phyloP scores from a whole-genome alignment of 2,113 vertebrate species.

The Equus quagga region DNA sequence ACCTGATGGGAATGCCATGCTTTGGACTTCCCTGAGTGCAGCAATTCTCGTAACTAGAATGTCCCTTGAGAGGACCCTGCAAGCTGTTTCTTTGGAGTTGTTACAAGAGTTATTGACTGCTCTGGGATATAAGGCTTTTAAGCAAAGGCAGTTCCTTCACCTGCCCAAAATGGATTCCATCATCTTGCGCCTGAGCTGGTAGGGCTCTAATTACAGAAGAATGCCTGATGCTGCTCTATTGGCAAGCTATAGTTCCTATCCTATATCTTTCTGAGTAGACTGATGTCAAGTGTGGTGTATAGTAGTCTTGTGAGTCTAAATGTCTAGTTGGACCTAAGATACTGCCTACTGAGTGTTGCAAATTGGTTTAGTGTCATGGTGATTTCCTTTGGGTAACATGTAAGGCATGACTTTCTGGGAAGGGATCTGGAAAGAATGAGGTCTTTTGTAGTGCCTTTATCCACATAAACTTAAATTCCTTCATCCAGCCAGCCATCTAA shows the following conservation, averaged over 20 bases:
- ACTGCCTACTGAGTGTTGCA: not conserved
- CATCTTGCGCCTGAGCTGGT: not conserved
- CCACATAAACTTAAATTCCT: not conserved
- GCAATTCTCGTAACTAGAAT: not conserved
- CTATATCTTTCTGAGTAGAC: not conserved
- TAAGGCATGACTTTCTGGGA: not conserved
- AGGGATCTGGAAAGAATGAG: not conserved
- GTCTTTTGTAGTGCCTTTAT: not conserved
- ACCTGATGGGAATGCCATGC: not conserved
- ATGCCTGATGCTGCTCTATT: not conserved
- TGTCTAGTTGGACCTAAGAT: not conserved
- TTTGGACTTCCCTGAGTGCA: not conserved
- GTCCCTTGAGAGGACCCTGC: not conserved
- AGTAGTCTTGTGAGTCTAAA: not conserved
- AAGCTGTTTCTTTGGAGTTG: not conserved
- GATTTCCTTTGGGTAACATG: not conserved
- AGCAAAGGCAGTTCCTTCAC: not conserved
- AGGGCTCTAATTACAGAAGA: not conserved
- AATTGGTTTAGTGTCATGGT: not conserved
- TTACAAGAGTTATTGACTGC: not conserved
- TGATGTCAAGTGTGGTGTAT: not conserved
- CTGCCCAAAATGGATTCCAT: not conserved
- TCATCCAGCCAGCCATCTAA: not conserved
- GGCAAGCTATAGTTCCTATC: not conserved
- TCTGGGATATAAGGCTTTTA: not conserved